Evolutionary conservation across 2,888 invertebrate species (phyloP), one percentile per base, ranked within the genome.

Genomic region (Pristionchus japonicus): DNA sequence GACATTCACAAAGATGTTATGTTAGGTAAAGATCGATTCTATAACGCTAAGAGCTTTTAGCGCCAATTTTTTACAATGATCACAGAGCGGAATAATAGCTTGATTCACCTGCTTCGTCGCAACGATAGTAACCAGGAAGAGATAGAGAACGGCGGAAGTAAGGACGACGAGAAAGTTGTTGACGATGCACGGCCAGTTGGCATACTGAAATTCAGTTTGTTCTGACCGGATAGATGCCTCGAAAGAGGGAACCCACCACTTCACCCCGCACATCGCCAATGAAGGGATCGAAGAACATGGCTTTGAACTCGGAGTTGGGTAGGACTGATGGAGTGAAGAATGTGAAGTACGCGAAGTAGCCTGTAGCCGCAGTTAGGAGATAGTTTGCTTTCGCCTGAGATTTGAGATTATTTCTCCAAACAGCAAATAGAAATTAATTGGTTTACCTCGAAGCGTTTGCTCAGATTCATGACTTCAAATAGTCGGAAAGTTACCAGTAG

Each of bases 261-360:
- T 37, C 70, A 11, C 11, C 27, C 4, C 23, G n/a, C n/a, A n/a
- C 15, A 47, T 77, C 77, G 1, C 47, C 77, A 37, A 82, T 82
- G 52, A 82, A 49, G 9, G 82, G 82, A 37, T 52, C 52, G 82
- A 31, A 82, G 52, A 82, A 82, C 82, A 82, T 52, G 1, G 82
- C 82, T 7, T 17, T 82, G 3, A 1, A 1, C 1, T 7, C 15
- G 2, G 82, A 82, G 52, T 52, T 82, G 34, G 52, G 52, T 0
- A 82, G 52, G 7, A 20, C 3, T 3, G 82, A 31, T 6, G 82
- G 82, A 20, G 82, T 82, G 34, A 82, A 15, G 3, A 82, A 31
- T 0, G 82, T 37, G 11, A 82, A 82, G 43, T 52, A 82, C 7
- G 37, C 7, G 1, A 23, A 9, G 52, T 82, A 82, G 20, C 31